Evolutionary conservation across 1,140 invertebrate species (phyloP).

Genomic region (Caligus rogercresseyi): DNA sequence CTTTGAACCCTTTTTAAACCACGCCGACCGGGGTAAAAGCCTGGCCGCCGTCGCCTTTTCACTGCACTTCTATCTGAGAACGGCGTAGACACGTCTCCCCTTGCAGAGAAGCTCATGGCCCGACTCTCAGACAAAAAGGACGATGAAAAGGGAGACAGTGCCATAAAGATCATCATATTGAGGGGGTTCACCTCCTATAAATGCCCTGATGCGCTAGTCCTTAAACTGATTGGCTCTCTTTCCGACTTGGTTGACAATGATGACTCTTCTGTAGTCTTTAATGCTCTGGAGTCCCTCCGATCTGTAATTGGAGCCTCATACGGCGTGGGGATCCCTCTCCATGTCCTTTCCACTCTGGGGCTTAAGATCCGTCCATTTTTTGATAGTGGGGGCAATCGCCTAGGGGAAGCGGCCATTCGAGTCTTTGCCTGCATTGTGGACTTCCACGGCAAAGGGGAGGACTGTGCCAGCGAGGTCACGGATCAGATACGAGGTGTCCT

Average conservation of each 20-base stretch:
- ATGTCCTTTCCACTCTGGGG: background rate
- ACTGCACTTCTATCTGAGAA: background rate
- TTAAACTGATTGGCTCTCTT: background rate
- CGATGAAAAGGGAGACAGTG: background rate
- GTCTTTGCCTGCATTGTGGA: background rate
- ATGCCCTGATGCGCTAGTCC: background rate
- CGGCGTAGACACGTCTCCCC: background rate
- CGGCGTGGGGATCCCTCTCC: background rate
- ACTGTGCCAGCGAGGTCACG: background rate
- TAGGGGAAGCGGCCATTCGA: background rate
- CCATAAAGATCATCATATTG: background rate
- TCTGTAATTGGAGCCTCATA: background rate
- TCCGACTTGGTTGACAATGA: background rate
- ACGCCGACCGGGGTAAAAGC: background rate
- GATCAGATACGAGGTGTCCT: background rate
- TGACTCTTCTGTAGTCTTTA: background rate
- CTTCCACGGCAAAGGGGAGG: background rate
- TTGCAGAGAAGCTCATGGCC: background rate
- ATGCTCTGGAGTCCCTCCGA: background rate
- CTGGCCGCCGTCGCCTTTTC: background rate
- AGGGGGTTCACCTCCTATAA: background rate
- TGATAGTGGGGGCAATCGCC: background rate
- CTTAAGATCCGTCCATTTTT: background rate
- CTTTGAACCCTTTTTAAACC: background rate
- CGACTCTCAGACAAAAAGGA: background rate